Evolutionary conservation across 2,888 invertebrate genomes (phyloP), one percentile per base, ranked within the genome.

Genomic region (Masnerella sp.): DNA sequence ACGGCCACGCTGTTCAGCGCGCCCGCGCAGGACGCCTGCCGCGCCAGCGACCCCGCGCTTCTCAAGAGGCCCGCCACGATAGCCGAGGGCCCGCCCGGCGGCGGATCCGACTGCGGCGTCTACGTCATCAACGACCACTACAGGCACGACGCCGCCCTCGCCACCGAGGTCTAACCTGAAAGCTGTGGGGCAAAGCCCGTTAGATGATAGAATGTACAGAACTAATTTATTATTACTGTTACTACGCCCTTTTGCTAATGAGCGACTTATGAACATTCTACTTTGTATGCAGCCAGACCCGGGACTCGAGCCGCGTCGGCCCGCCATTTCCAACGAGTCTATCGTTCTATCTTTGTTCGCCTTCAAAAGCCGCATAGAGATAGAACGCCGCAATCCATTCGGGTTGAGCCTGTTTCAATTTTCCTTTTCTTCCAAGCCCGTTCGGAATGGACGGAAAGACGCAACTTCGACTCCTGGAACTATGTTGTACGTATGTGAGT

Each of bases 91-190:
- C 80, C 81, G 51, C 79, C 81, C n/a, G 78, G 80, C 11, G 80
- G 78, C 67, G 79, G 79, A n/a, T n/a, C n/a, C 30, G 75, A 79
- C 32, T 78, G 64, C 62, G 77, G 14, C 12, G 40, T 18, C 70
- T 75, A 93, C 89, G 92, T 93, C 86, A 90, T 93, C 88, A 93
- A 93, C 89, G 93, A 93, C 88, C 93, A 93, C 87, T 93, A 92
- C 89, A 88, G 89, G 84, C 92, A 92, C 88, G 92, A 92, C 80
- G 83, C 89, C 75, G 92, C 92, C 86, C 92, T 93, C 87, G 93
- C 93, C 83, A 93, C 93, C 85, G 93, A 93, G 90, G 93, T 93
- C 89, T 93, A 93, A 91, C 90, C 58, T 28, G 73, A n/a, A n/a
- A n/a, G n/a, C n/a, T n/a, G n/a, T n/a, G n/a, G n/a, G n/a, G n/a